phyloP scores from a whole-genome alignment of 2,888 invertebrate genomes.

The Bursaphelenchus okinawaensis region DNA sequence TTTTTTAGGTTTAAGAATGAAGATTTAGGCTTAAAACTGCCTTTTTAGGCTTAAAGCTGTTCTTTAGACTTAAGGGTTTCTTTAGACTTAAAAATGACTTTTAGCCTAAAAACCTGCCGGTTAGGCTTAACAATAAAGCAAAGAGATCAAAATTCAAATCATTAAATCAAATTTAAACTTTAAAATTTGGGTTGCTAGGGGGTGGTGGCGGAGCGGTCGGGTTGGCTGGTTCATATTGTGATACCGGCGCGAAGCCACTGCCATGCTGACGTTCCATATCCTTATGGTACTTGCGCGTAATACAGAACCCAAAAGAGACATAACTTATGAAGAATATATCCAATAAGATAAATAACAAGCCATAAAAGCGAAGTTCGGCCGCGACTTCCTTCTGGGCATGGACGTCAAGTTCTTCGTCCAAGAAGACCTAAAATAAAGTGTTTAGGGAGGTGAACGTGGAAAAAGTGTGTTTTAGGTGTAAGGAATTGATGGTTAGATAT shows the following conservation, averaged over 20 bases:
- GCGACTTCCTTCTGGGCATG: slow-evolving; percentile 20
- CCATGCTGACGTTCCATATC: slow-evolving; percentile 24
- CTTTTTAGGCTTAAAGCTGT: too few relatives aligned
- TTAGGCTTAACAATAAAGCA: too few relatives aligned
- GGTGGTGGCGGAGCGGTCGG: slow-evolving; percentile 29
- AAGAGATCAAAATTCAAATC: background rate
- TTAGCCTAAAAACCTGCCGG: too few relatives aligned
- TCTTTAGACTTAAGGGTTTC: too few relatives aligned
- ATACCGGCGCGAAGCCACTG: slow-evolving; percentile 7
- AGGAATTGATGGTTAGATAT: too few relatives aligned
- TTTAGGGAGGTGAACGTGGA: background rate
- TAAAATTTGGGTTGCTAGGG: slow-evolving; percentile 34
- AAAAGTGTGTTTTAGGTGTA: background rate
- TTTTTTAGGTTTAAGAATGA: too few relatives aligned
- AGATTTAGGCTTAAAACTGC: too few relatives aligned
- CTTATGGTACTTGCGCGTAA: slow-evolving; percentile 25
- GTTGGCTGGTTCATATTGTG: slow-evolving; percentile 25
- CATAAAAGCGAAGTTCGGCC: slow-evolving; percentile 18
- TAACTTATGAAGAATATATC: slow-evolving; percentile 33
- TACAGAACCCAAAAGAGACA: slow-evolving; percentile 23
- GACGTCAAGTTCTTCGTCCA: slow-evolving; percentile 15
- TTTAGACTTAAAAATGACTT: too few relatives aligned
- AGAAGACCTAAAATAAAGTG: slow-evolving; percentile 7
- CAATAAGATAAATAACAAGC: slow-evolving; percentile 23
- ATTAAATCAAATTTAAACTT: slow-evolving; percentile 12